Percentiles rank a stretch among this genome's conserved stretches.
Conservation (phyloP, 2,797 vertebrate genomes). For the Crypturellus tataupa region DNA sequence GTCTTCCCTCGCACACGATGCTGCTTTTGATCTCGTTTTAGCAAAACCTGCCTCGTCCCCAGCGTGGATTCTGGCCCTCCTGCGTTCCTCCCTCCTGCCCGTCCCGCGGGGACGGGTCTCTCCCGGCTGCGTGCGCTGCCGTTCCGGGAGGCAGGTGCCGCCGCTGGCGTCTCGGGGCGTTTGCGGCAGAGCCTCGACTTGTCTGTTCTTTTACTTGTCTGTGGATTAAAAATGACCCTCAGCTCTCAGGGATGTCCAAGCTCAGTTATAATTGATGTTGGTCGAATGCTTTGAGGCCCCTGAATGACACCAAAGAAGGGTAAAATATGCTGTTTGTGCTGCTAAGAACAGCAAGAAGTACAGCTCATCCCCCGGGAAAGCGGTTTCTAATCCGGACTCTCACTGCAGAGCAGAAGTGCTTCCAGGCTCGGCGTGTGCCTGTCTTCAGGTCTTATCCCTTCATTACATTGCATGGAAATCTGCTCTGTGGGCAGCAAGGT, state of each 20-base stretch:
- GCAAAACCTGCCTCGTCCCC: not conserved
- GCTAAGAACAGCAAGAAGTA: not conserved
- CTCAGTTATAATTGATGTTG: not conserved
- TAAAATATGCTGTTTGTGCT: conserved; percentile 41
- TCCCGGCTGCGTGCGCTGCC: accelerated
- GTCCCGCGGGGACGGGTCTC: not conserved
- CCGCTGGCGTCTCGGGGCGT: not conserved
- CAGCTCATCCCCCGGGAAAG: not conserved
- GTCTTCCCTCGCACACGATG: accelerated
- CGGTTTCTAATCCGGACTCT: not conserved
- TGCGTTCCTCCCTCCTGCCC: not conserved
- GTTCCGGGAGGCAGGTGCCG: not conserved
- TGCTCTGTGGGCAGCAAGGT: not conserved
- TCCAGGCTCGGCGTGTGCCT: not conserved
- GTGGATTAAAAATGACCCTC: conserved; percentile 10
- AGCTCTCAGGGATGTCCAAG: not conserved
- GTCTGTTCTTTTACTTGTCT: conserved; percentile 38
- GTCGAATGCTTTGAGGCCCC: not conserved
- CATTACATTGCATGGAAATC: not conserved
- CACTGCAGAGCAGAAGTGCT: not conserved
- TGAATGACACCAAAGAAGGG: conserved; percentile 59
- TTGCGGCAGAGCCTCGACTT: not conserved
- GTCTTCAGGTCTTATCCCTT: not conserved
- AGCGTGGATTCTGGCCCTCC: not conserved
- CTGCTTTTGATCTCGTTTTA: not conserved